Evolutionary conservation across 2,888 invertebrate species (phyloP), one percentile per base, ranked within the genome.

Genomic region (Calameuta idolon): DNA sequence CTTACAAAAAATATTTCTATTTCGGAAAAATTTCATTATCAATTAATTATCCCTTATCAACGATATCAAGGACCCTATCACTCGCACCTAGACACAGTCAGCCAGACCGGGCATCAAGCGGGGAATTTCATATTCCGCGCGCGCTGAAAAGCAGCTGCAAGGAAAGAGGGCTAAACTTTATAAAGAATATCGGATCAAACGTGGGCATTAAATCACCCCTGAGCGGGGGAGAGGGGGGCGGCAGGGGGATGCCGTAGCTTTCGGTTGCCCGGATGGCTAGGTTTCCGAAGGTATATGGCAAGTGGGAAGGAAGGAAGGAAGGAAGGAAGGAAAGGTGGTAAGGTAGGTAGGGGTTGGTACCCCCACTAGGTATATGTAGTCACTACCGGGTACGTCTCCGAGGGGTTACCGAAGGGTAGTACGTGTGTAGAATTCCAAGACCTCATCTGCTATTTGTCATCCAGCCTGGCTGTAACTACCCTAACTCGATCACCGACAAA

Each of bases 361-460:
- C 75, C 75, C 69, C 37, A 34, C 55, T 34, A 40, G 69, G 55
- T 55, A 55, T 55, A 55, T 23, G 40, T 55, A 55, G 55, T 55
- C 23, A 55, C 23, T 9, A 23, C 23, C 2, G 55, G 55, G 55
- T 55, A 55, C 55, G 55, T 55, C 23, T 40, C 34, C 34, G 33
- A 75, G 69, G 33, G 37, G 82, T 75, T 76, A 34, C 71, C 23
- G 71, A 71, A 34, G 71, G 71, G 33, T 33, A 71, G 80, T 86
- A 89, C 89, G 88, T 88, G 89, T 85, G 82, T 83, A 78, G 88
- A 86, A 89, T 89, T 85, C 84, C 83, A 82, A 87, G 82, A 85
- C 84, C 83, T 87, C 88, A 84, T 87, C 87, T 84, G 85, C 87
- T 87, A 87, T 88, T 88, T 88, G 89, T 89, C 88, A 88, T 88